Evolutionary conservation across 2,888 invertebrate genomes (phyloP).

Genomic region (Drosophila diplacantha): DNA sequence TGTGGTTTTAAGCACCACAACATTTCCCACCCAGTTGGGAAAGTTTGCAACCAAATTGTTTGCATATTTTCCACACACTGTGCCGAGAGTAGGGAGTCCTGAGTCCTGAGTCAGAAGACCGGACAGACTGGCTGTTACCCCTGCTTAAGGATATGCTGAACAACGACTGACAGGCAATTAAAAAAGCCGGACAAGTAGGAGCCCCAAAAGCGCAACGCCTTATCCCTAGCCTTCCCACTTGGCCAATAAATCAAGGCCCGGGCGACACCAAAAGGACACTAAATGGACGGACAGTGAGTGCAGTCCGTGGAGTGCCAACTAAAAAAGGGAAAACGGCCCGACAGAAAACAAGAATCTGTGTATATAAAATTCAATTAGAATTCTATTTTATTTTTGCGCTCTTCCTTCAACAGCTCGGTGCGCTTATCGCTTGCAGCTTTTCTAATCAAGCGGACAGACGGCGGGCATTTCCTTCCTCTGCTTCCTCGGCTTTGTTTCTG

Average conservation of each 20-base stretch:
- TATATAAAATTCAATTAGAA: conserved; percentile 70
- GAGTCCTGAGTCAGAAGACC: not conserved
- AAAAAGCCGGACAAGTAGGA: conserved; percentile 48
- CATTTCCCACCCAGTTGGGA: conserved; percentile 53
- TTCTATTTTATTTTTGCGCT: conserved; percentile 44
- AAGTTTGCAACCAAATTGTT: conserved; percentile 42
- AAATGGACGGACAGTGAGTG: conserved; percentile 37
- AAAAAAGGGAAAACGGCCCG: conserved; percentile 19
- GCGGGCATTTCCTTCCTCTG: conserved; percentile 45
- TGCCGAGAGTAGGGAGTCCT: not conserved
- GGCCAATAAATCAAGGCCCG: conserved; percentile 62
- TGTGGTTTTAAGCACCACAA: conserved; percentile 45
- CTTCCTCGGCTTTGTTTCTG: conserved; percentile 25
- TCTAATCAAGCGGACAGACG: conserved; percentile 66
- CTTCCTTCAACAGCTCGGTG: conserved; percentile 16
- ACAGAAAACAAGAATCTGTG: conserved; percentile 16
- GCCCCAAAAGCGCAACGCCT: conserved; percentile 50
- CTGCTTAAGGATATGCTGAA: conserved; percentile 27
- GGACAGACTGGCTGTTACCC: not conserved
- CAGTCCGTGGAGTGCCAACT: conserved; percentile 45
- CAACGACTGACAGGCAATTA: conserved; percentile 65
- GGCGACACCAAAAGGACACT: conserved; percentile 50
- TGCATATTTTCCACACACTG: conserved; percentile 45
- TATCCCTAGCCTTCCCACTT: conserved; percentile 12
- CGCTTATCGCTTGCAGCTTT: conserved; percentile 61